Base-by-base conservation (phyloP, 2,888 invertebrate genomes). In the Disparrhopalites patrizii region DNA sequence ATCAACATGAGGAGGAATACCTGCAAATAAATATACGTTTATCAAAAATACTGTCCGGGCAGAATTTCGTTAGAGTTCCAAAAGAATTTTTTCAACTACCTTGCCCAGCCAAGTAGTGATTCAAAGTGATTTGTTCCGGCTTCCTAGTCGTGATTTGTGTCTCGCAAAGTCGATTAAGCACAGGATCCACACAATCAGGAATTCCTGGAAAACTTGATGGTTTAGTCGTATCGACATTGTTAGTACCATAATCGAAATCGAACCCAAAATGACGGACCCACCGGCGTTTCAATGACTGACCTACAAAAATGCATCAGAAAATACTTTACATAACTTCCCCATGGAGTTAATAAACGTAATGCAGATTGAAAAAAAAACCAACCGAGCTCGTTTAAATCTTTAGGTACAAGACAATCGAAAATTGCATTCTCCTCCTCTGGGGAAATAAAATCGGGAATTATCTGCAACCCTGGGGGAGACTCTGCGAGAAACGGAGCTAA, bases 1-100 rank as follows among this genome's bases (percentile, higher is more conserved):
- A 78, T 99, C 98, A 23, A 95, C 87, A 80, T 99, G 98, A 0
- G 89, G 85, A 33, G 98, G 97, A 78, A 99, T 98, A 40, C 94
- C 93, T 90, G 76, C 13, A 79, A 78, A 67, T 31, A 68, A 47
- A n/a, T 43, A 50, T 43, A 20, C 23, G 10, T 10, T 25, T 10
- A 56, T 27, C 28, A 13, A 30, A 4, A 56, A 20, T 36, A 57
- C 18, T 36, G 8, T 15, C 36, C 36, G 7, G 15, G 15, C 36
- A 36, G 36, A 10, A 23, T 40, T 18, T 50, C n/a, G n/a, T n/a
- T n/a, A n/a, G n/a, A 28, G 18, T 38, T 15, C 25, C 33, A 15
- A 13, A 28, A 13, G 25, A 54, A 27, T 55, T 40, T 30, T 64
- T 20, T 43, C 7, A 47, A 30, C 71, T 80, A 84, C 90, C 91